These are phyloP conservation scores for Podarcis muralis DNA, from an alignment of 2,113 vertebrate species.

Conservation along the genomic window DNA sequence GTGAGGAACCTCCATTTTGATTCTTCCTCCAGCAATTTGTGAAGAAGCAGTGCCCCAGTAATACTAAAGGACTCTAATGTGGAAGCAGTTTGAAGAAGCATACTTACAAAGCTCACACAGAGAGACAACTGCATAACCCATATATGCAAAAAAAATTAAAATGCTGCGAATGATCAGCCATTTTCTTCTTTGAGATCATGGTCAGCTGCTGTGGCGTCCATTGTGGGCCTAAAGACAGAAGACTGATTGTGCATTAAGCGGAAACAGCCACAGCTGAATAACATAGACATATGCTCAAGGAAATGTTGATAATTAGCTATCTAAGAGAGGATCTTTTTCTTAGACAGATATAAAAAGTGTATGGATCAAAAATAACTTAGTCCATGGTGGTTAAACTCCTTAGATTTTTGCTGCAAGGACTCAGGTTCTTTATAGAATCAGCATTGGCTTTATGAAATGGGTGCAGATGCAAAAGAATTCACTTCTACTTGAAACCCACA, in stretches of 20 bases:
- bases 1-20: neutral
- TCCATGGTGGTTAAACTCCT: neutral
- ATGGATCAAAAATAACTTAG: accelerated
- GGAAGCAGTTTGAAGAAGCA: neutral
- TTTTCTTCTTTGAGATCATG: constrained; percentile 29
- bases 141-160: neutral
- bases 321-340: neutral
- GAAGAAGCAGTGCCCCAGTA: neutral
- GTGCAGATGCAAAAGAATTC: neutral
- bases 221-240: constrained; percentile 29
- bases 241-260: constrained; percentile 11
- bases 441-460: neutral
- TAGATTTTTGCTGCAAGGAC: neutral
- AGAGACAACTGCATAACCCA: accelerated
- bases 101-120: neutral
- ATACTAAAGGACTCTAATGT: neutral
- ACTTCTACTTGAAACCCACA: neutral
- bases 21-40: neutral
- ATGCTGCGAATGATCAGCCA: neutral
- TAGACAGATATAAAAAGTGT: neutral
- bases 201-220: neutral
- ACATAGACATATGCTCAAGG: constrained; percentile 10
- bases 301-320: neutral
- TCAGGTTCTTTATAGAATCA: neutral
- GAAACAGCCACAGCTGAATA: constrained; percentile 7